These are phyloP conservation scores for Tiliqua scincoides DNA, from an alignment of 2,113 vertebrate species.

Conservation along the genomic window DNA sequence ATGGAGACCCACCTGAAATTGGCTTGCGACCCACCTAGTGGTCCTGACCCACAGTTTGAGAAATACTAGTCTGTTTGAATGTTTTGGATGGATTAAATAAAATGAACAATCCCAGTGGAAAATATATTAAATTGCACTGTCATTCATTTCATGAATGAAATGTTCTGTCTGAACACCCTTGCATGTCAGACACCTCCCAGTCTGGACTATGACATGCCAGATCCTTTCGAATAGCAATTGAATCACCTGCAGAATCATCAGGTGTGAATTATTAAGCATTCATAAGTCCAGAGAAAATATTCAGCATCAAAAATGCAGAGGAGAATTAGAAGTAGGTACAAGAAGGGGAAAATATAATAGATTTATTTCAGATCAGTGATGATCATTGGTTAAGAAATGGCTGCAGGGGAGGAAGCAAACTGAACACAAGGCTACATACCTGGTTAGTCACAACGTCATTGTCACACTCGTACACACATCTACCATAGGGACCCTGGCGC, in stretches of 20 bases:
- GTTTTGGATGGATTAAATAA: background rate
- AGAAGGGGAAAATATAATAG: background rate
- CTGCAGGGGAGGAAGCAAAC: background rate
- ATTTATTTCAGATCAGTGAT: background rate
- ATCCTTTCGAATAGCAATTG: background rate
- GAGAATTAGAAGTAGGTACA: background rate
- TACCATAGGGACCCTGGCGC: slow-evolving; percentile 80
- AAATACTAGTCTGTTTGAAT: too few relatives aligned
- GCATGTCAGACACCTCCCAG: too few relatives aligned
- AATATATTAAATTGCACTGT: too few relatives aligned
- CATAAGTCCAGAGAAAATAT: background rate
- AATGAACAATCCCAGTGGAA: background rate
- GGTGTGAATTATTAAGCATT: background rate
- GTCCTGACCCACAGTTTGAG: too few relatives aligned
- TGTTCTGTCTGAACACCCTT: too few relatives aligned
- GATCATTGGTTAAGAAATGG: background rate
- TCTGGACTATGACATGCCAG: background rate
- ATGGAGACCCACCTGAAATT: too few relatives aligned
- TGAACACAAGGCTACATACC: slow-evolving; percentile 59
- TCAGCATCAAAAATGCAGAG: background rate
- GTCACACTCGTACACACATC: slow-evolving; percentile 86
- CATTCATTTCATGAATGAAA: too few relatives aligned
- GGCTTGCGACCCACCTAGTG: too few relatives aligned
- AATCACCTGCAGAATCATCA: background rate
- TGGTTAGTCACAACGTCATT: slow-evolving; percentile 87